Conservation (phyloP, 2,113 vertebrate genomes). For the Pseudopodoces humilis region DNA sequence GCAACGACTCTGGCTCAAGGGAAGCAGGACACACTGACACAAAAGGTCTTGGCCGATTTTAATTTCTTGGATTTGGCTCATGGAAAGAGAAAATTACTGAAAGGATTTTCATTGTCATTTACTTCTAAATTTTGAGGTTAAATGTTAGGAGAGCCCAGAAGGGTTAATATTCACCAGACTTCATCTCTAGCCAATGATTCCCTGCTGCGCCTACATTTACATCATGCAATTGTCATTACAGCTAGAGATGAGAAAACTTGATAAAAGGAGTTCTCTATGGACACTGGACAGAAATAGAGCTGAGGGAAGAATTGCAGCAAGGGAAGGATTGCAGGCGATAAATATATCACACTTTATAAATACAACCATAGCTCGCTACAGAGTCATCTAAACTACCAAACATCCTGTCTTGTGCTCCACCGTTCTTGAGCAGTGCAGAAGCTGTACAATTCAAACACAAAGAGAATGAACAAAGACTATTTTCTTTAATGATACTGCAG, state of each 20-base stretch:
- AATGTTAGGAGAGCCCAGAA: conserved; percentile 15
- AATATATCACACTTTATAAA: conserved; percentile 13
- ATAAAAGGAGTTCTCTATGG: conserved; percentile 23
- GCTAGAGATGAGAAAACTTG: conserved; percentile 23
- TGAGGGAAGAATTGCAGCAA: conserved; percentile 1
- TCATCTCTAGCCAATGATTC: background rate
- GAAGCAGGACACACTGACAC: background rate
- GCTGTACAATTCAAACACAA: background rate
- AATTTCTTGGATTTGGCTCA: background rate
- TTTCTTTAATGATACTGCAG: conserved; percentile 9
- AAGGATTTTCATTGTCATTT: conserved; percentile 25
- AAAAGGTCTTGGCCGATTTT: background rate
- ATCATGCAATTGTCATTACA: conserved; percentile 5
- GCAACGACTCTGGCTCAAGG: background rate
- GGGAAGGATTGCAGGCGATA: background rate
- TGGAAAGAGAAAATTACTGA: background rate
- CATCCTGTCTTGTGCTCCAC: background rate
- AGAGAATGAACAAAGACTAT: background rate
- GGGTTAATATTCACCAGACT: conserved; percentile 35
- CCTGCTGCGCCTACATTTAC: conserved; percentile 9
- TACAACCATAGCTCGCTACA: background rate
- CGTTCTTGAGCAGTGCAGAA: background rate
- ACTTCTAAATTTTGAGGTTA: background rate
- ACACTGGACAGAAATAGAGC: conserved; percentile 16
- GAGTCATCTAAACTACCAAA: background rate